Evolutionary conservation across 2,113 vertebrate species (phyloP).

Genomic region (Serinus canaria): DNA sequence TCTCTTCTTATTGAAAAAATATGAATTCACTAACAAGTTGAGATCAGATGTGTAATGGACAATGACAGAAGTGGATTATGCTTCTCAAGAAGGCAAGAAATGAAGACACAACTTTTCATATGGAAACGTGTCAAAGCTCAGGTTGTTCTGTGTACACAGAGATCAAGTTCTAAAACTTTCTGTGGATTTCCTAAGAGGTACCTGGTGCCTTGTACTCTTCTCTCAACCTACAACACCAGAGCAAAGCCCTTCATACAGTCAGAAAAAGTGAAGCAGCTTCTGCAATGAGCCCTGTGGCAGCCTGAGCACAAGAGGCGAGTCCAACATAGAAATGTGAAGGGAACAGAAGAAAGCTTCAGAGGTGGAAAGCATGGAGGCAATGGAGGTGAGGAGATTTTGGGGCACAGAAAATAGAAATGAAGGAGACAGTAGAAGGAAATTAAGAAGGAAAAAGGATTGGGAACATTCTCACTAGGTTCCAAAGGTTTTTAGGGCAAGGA

Average conservation of each 20-base stretch:
- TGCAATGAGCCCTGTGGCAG: not conserved
- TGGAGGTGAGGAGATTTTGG: not conserved
- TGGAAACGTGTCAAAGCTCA: not conserved
- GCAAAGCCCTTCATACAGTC: not conserved
- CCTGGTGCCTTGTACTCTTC: not conserved
- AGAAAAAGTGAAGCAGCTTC: not conserved
- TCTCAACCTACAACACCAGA: not conserved
- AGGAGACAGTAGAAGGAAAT: not conserved
- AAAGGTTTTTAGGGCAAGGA: not conserved
- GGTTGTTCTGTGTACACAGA: not conserved
- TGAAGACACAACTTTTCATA: not conserved
- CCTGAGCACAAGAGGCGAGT: not conserved
- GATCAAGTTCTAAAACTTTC: not conserved
- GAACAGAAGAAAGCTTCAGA: not conserved
- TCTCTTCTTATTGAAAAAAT: not conserved
- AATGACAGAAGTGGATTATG: not conserved
- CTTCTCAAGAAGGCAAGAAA: not conserved
- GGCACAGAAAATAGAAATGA: not conserved
- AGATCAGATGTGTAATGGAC: not conserved
- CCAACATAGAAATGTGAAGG: fast-evolving
- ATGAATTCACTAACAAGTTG: not conserved
- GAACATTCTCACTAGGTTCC: not conserved
- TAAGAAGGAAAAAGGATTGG: not conserved
- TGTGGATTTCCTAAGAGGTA: not conserved
- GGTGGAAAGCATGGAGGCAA: not conserved